Base-by-base conservation (phyloP, 2,888 invertebrate genomes). In the Ormyrus thymus region DNA sequence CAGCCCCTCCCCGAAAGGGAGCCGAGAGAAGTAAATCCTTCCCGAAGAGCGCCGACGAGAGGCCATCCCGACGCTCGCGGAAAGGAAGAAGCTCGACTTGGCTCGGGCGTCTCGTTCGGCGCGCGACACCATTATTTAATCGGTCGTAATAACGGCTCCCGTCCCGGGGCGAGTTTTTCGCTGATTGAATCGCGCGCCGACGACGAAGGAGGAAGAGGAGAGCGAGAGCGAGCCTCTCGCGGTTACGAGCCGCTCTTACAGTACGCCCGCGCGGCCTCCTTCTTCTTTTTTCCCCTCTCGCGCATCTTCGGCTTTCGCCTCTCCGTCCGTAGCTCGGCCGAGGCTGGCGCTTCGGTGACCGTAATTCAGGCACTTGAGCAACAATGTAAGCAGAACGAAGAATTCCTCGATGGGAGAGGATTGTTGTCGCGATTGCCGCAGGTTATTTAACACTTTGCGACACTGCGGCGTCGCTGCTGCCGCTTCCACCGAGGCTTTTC, bases 331-430 rank as follows among this genome's bases (percentile, higher is more conserved):
- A 29, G 29, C 4, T 29, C 29, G 29, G 29, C n/a, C 50, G 55
- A 45, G 59, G 50, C 51, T 43, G 75, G 75, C 45, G 68, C 68
- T 66, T 46, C 51, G 45, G 15, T 68, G 68, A 68, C 59, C 66
- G 75, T 75, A 75, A 75, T 75, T 74, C 29, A 15, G 48, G 48
- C 62, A 62, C 69, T 76, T 69, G 56, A 50, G 50, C 66, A 75
- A 68, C 61, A 55, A 43, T 76, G 62, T 76, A 69, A 76, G 48
- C 61, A 75, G 13, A 68, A 46, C 6, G 46, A 62, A 46, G 15
- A 62, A 53, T 61, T 51, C 43, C 29, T 51, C 53, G 53, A 4
- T 45, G 1, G 43, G n/a, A 4, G 29, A 29, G 15, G 61, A 48
- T 73, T 65, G 29, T 65, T 73, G 56, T 65, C 56, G 15, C 15